Conservation (phyloP, 2,888 invertebrate species). For the Geotrupes spiniger region DNA sequence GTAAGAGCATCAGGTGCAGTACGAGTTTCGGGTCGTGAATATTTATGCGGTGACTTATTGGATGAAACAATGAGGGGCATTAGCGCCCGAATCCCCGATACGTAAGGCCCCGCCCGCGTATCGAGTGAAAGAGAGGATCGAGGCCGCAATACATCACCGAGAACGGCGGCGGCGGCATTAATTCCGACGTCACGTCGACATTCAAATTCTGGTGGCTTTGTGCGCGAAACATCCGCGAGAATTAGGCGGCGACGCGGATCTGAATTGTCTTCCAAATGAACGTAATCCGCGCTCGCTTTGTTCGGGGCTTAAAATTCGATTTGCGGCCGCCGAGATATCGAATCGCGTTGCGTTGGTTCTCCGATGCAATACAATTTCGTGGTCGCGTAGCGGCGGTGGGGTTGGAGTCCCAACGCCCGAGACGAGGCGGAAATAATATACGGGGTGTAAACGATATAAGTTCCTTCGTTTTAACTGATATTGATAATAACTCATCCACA, state of each 20-base stretch:
- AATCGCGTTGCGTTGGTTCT: too few relatives aligned
- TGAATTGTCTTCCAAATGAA: slow-evolving; percentile 13
- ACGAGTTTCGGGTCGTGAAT: slow-evolving; percentile 36
- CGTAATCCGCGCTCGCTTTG: slow-evolving; percentile 10
- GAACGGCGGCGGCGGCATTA: slow-evolving; percentile 17
- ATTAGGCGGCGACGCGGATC: slow-evolving; percentile 10
- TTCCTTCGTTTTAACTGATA: too few relatives aligned
- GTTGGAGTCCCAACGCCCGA: too few relatives aligned
- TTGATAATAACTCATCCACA: too few relatives aligned
- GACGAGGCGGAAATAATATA: too few relatives aligned
- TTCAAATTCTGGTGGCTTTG: slow-evolving; percentile 19
- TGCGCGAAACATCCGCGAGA: slow-evolving; percentile 8
- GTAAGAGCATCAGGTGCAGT: slow-evolving; percentile 35
- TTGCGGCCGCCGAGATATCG: too few relatives aligned
- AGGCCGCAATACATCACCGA: slow-evolving; percentile 31
- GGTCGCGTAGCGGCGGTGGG: too few relatives aligned
- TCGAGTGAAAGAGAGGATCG: slow-evolving; percentile 27
- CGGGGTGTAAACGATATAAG: too few relatives aligned
- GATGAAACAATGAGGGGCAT: slow-evolving; percentile 34
- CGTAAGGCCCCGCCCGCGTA: slow-evolving; percentile 27
- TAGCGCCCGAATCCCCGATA: slow-evolving; percentile 33
- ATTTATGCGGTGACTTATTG: slow-evolving; percentile 41
- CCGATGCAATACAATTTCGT: too few relatives aligned
- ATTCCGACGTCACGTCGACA: slow-evolving; percentile 23
- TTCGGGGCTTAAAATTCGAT: too few relatives aligned